Conservation (phyloP, 2,113 vertebrate species). For the Tupaia tana region DNA sequence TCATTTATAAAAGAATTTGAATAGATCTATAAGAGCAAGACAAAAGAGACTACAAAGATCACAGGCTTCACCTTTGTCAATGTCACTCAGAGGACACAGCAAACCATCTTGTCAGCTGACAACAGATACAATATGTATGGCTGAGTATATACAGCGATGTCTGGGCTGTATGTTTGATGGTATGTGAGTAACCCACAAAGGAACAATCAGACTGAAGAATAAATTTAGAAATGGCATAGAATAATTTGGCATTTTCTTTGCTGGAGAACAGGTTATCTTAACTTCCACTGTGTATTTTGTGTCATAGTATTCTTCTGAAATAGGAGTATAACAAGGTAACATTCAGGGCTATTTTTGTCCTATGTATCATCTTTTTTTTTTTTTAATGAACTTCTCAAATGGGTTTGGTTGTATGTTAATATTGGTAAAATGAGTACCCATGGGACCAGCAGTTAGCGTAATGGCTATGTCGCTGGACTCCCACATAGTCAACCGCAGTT, state of each 20-base stretch:
- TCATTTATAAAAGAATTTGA: constrained; percentile 5
- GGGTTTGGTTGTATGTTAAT: background rate
- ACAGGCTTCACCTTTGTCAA: background rate
- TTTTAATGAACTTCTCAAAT: background rate
- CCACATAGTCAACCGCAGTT: too few relatives aligned
- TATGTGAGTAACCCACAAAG: background rate
- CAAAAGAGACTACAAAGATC: background rate
- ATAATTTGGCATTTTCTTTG: background rate
- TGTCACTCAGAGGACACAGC: background rate
- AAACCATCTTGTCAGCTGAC: background rate
- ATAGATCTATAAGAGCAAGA: background rate
- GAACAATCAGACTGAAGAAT: background rate
- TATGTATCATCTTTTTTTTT: background rate
- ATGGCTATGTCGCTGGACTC: too few relatives aligned
- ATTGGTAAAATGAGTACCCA: background rate
- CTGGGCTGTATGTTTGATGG: background rate
- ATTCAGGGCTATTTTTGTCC: background rate
- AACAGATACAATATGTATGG: background rate
- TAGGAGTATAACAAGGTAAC: background rate
- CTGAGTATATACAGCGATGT: background rate
- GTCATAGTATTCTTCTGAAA: constrained; percentile 24
- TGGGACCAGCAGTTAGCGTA: too few relatives aligned
- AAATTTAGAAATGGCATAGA: constrained; percentile 25
- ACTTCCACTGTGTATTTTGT: constrained; percentile 14
- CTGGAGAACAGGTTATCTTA: background rate